Conservation (phyloP, 2,113 vertebrate species). For the Paratilapia polleni region DNA sequence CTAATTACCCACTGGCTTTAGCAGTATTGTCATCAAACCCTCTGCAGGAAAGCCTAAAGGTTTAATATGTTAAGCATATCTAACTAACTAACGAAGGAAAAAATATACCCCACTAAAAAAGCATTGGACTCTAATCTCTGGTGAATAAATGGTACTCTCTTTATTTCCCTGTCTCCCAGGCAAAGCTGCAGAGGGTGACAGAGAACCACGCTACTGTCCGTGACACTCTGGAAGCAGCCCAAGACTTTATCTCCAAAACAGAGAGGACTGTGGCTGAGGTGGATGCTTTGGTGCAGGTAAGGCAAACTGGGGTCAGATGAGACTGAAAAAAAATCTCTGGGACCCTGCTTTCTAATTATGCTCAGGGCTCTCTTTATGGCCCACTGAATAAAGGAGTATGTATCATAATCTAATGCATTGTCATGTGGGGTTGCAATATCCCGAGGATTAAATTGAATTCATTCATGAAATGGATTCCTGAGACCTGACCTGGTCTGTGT, state of each 20-base stretch:
- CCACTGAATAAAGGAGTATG: background rate
- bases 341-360: background rate
- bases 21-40: background rate
- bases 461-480: background rate
- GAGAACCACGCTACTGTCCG: slow-evolving; percentile 78
- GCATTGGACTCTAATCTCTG: background rate
- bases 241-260: slow-evolving; percentile 66
- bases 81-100: background rate
- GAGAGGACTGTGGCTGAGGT: slow-evolving; percentile 75
- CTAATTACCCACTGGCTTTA: background rate
- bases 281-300: slow-evolving; percentile 85
- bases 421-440: background rate
- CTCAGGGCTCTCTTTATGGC: background rate
- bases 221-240: slow-evolving; percentile 73
- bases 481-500: background rate
- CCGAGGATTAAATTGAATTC: background rate
- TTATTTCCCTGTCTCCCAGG: slow-evolving; percentile 67
- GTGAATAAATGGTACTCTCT: background rate
- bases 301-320: background rate
- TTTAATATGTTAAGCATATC: background rate
- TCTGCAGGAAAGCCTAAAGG: background rate
- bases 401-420: slow-evolving; percentile 22
- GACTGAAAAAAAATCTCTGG: background rate
- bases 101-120: background rate
- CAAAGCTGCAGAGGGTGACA: slow-evolving; percentile 76